phyloP scores from a whole-genome alignment of 2,797 vertebrate species.

The Anabacerthia variegaticeps region DNA sequence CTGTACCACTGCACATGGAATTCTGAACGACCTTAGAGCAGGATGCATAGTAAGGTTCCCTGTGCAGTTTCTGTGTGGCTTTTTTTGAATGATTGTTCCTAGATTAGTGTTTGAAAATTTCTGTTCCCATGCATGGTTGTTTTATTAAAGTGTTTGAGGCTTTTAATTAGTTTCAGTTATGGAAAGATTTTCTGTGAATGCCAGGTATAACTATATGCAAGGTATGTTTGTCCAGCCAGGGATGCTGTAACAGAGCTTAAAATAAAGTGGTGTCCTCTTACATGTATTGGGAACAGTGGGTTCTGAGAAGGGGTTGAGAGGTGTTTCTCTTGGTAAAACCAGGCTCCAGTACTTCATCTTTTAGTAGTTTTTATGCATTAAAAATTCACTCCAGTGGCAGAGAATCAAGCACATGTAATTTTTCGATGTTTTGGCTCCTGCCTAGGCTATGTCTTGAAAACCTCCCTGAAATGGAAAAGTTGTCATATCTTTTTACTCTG shows the following conservation, averaged over 20 bases:
- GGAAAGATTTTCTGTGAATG: neutral
- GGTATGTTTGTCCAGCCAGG: neutral
- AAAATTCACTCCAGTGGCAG: neutral
- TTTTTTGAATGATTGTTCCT: neutral
- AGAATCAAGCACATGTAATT: neutral
- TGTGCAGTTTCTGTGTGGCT: neutral
- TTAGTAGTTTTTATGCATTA: neutral
- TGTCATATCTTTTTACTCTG: neutral
- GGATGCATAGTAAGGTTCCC: neutral
- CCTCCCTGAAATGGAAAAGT: neutral
- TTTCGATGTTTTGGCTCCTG: neutral
- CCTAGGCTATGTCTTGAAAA: neutral
- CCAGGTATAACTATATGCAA: neutral
- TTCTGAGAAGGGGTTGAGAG: neutral
- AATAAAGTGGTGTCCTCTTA: slow-evolving; percentile 48
- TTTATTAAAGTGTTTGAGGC: neutral
- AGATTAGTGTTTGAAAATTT: neutral
- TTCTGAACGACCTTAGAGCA: neutral
- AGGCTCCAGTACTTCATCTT: neutral
- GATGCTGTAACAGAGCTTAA: slow-evolving; percentile 39
- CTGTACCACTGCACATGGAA: neutral
- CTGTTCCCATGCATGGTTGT: neutral
- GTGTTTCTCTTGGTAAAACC: neutral
- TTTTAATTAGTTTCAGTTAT: neutral
- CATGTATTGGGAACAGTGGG: neutral